Evolutionary conservation across 2,888 invertebrate species (phyloP).

Genomic region (Limnephilus rhombicus): DNA sequence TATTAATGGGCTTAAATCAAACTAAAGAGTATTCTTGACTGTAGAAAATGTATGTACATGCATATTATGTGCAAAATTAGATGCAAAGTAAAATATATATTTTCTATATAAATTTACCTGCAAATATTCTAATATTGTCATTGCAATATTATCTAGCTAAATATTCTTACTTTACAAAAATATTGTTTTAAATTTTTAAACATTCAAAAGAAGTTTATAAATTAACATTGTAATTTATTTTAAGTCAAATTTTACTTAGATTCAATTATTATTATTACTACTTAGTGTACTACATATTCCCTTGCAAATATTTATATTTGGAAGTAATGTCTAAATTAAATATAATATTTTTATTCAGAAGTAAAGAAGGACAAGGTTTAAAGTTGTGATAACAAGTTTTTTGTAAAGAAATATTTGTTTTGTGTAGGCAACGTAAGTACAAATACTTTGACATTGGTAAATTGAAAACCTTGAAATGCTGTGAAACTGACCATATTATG

Average conservation of each 20-base stretch:
- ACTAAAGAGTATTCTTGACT: constrained; percentile 45
- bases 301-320: not conserved
- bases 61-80: not conserved
- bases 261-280: not conserved
- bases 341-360: constrained; percentile 12
- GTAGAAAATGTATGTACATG: constrained; percentile 24
- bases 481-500: constrained; percentile 7
- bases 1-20: constrained; percentile 33
- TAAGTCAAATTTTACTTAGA: not conserved
- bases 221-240: not conserved
- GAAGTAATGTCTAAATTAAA: constrained; percentile 10
- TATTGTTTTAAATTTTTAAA: not conserved
- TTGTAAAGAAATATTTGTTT: constrained; percentile 40
- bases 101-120: constrained; percentile 46
- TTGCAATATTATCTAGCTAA: constrained; percentile 30
- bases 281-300: not conserved
- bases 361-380: constrained; percentile 25
- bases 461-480: not conserved
- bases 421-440: constrained; percentile 27
- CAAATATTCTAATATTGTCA: constrained; percentile 14
- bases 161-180: not conserved
- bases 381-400: constrained; percentile 49
- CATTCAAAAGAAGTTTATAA: not conserved
- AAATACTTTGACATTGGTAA: constrained; percentile 33
- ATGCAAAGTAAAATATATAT: constrained; percentile 35